Conservation (phyloP, 2,797 vertebrate species). For the Centroberyx gerrardi region DNA sequence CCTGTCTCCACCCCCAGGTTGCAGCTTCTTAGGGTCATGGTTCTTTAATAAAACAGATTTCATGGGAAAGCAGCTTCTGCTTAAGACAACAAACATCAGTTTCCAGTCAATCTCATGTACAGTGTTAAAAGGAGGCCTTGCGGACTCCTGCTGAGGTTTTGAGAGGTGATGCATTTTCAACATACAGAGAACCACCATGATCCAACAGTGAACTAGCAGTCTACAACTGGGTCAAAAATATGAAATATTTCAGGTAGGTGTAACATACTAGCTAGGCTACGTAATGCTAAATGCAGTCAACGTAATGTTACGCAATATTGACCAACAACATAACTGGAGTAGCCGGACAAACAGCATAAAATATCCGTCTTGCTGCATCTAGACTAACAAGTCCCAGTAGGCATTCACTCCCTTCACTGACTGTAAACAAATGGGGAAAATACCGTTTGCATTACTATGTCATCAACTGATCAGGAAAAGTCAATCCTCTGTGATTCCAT, state of each 20-base stretch:
- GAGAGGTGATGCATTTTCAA: slow-evolving; percentile 13
- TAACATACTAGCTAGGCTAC: background rate
- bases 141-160: slow-evolving; percentile 7
- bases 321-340: background rate
- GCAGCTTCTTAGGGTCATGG: slow-evolving; percentile 8
- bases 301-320: slow-evolving; percentile 33
- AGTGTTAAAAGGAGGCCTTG: slow-evolving; percentile 5
- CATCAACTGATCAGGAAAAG: slow-evolving; percentile 70
- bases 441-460: slow-evolving; percentile 58
- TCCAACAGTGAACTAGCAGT: background rate
- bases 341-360: slow-evolving; percentile 20
- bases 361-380: slow-evolving; percentile 17
- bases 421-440: slow-evolving; percentile 51
- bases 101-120: slow-evolving; percentile 5
- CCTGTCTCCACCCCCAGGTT: slow-evolving; percentile 20
- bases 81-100: slow-evolving; percentile 19
- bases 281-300: slow-evolving; percentile 9
- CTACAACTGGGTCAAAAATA: background rate
- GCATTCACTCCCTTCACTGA: slow-evolving; percentile 3
- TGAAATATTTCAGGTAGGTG: background rate
- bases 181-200: background rate
- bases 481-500: slow-evolving; percentile 68
- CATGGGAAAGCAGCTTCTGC: slow-evolving; percentile 12
- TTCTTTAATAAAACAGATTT: slow-evolving; percentile 23
- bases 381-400: slow-evolving; percentile 50